Conservation (phyloP, 1,140 invertebrate genomes). For the Eupristina koningsbergeri region DNA sequence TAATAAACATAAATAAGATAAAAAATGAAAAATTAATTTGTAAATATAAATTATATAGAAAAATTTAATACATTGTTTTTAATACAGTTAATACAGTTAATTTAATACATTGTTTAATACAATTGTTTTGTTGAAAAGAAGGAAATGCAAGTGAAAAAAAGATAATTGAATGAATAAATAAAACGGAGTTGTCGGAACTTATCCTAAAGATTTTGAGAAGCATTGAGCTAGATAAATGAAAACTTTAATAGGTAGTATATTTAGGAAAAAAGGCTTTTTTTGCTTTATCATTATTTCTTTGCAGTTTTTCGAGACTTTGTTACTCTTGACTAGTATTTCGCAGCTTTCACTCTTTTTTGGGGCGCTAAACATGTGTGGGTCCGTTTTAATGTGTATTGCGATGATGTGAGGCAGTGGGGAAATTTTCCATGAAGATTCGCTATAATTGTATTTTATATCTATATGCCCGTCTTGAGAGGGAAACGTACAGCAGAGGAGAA, state of each 20-base stretch:
- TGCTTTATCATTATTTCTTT: not conserved
- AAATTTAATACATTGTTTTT: too few species aligned
- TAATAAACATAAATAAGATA: too few species aligned
- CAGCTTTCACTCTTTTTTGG: not conserved
- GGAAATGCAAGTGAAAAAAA: not conserved
- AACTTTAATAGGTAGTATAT: constrained; percentile 38
- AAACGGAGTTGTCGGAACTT: not conserved
- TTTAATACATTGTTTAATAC: too few species aligned
- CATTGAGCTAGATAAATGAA: constrained; percentile 38
- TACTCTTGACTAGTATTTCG: not conserved
- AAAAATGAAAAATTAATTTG: too few species aligned
- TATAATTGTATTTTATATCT: not conserved
- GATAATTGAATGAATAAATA: not conserved
- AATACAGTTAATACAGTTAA: too few species aligned
- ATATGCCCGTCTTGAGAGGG: too few species aligned
- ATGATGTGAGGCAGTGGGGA: too few species aligned
- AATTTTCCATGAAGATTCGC: too few species aligned
- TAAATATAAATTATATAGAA: too few species aligned
- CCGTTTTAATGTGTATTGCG: not conserved
- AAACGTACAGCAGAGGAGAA: too few species aligned
- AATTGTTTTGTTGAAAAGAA: too few species aligned
- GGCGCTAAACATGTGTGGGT: not conserved
- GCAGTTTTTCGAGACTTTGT: not conserved
- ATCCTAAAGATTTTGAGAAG: not conserved
- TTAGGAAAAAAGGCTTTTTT: constrained; percentile 16